Conservation (phyloP, 1,140 invertebrate genomes). For the Drosophila jambulina region DNA sequence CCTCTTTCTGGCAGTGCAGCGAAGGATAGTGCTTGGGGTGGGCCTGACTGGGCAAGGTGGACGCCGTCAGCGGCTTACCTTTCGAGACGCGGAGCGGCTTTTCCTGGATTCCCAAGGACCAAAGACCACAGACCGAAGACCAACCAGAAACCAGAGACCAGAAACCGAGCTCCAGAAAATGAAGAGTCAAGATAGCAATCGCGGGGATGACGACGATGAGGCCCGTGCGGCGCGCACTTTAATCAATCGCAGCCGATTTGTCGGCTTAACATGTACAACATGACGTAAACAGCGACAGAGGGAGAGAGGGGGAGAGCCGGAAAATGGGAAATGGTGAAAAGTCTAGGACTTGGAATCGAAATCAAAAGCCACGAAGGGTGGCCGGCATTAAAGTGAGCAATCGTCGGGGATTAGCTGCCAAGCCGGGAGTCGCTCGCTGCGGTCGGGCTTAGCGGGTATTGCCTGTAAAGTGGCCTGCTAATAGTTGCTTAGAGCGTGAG, state of each 20-base stretch:
- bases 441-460: slow-evolving; percentile 68
- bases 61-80: slow-evolving; percentile 74
- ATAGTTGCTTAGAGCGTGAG: slow-evolving; percentile 73
- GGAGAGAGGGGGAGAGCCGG: not conserved
- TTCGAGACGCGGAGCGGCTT: slow-evolving; percentile 40
- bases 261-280: slow-evolving; percentile 85
- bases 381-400: slow-evolving; percentile 78
- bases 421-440: slow-evolving; percentile 37
- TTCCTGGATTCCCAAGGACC: slow-evolving; percentile 49
- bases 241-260: slow-evolving; percentile 85
- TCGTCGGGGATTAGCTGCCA: slow-evolving; percentile 73
- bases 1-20: slow-evolving; percentile 2
- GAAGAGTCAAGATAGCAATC: slow-evolving; percentile 76
- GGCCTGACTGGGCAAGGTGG: slow-evolving; percentile 53
- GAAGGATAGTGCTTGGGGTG: slow-evolving; percentile 3
- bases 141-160: slow-evolving; percentile 1
- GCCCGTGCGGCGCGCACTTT: slow-evolving; percentile 62
- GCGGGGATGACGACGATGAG: slow-evolving; percentile 22
- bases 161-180: slow-evolving; percentile 39
- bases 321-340: slow-evolving; percentile 13
- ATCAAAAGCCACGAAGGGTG: slow-evolving; percentile 50
- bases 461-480: slow-evolving; percentile 73
- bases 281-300: slow-evolving; percentile 67
- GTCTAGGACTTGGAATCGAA: not conserved
- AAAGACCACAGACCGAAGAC: not conserved